Evolutionary conservation across 2,888 invertebrate genomes (phyloP).

Genomic region (Acanthopleura granulata): DNA sequence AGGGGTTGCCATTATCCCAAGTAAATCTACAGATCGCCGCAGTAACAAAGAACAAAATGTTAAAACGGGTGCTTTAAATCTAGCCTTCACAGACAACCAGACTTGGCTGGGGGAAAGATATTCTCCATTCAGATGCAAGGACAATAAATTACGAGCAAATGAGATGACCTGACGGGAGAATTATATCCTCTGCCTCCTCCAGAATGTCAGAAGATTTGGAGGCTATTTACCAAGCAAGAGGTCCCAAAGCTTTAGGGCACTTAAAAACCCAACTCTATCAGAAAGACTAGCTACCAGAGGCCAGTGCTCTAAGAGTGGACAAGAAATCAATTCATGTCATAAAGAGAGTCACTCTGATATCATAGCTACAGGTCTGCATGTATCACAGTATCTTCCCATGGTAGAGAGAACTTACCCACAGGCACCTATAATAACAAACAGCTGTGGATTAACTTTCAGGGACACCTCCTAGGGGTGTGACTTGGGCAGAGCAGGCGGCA

Average conservation of each 20-base stretch:
- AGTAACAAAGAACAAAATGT: slow-evolving; percentile 8
- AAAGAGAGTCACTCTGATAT: background rate
- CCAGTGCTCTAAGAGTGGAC: background rate
- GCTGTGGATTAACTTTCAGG: background rate
- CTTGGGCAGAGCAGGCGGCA: background rate
- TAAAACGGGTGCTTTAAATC: background rate
- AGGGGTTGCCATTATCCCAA: background rate
- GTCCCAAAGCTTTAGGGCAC: background rate
- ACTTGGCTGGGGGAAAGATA: background rate
- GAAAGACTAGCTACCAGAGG: background rate
- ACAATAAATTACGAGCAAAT: background rate
- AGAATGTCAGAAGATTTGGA: background rate
- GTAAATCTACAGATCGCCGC: background rate
- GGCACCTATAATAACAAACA: slow-evolving; percentile 10
- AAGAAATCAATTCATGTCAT: slow-evolving; percentile 3
- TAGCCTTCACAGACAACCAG: background rate
- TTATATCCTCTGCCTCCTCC: background rate
- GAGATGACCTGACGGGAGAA: background rate
- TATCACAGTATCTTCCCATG: background rate
- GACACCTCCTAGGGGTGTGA: background rate
- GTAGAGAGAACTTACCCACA: background rate
- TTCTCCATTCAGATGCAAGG: background rate
- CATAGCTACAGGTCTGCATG: background rate
- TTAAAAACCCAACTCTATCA: background rate
- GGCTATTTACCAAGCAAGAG: too few relatives aligned